Evolutionary conservation across 1,140 invertebrate species (phyloP), one percentile per base, ranked within the genome.

Genomic region (Micrasema longulum): DNA sequence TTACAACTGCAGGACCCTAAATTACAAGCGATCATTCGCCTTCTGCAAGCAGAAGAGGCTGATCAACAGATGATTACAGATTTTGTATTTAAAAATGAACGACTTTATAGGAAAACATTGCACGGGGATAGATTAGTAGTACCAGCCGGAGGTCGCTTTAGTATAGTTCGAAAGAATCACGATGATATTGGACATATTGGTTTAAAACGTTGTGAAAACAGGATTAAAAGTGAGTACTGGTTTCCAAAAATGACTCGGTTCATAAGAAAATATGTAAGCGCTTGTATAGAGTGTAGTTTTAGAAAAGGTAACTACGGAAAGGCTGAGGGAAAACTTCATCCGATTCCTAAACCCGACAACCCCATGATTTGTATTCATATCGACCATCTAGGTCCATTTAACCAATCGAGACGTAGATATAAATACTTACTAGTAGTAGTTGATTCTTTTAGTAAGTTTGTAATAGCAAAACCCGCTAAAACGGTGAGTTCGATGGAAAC

Each of bases 21-120:
- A 11, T 45, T 45, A 16, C 41, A 45, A 16, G 3, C 41, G 2
- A 45, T 45, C 3, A 45, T 45, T 5, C 23, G 75, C 11, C 73
- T 66, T 12, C 76, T 73, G 3, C 77, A 79, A 45, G 14, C 11
- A 5, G 14, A 11, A n/a, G 41, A 16, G 41, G 41, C 41, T 3
- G 41, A 45, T 45, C 14, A 11, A n/a, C 11, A 16, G 12, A n/a
- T 45, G 41, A 45, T 5, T 5, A 45, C 3, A 2, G 41, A 45
- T 16, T 45, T 45, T 45, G 3, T 5, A 3, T 45, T 45, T n/a
- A 45, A 45, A 45, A 45, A 45, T n/a, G 11, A 45, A 45, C 14
- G 41, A 3, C 14, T 45, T n/a, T 45, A 45, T 12, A 45, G 41
- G 11, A 45, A 45, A 45, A 45, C 14, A 45, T 45, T 16, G 12